Evolutionary conservation across 2,113 vertebrate genomes (phyloP).

Genomic region (Ondatra zibethicus): DNA sequence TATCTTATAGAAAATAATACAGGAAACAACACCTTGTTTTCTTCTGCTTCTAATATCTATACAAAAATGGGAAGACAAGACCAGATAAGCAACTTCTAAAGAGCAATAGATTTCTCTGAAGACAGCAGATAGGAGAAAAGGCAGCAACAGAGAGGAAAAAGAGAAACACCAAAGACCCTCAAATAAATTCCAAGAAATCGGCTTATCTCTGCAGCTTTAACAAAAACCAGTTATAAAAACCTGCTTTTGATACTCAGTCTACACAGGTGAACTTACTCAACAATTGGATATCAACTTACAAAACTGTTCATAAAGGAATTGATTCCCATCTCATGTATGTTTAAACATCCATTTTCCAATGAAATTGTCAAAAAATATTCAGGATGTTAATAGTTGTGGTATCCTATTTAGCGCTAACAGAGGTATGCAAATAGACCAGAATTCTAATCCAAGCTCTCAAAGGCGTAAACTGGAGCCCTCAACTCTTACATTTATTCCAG

Average conservation of each 20-base stretch:
- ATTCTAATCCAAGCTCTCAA: background rate
- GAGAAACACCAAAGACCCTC: background rate
- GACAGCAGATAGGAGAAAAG: background rate
- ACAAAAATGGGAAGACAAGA: background rate
- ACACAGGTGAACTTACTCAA: background rate
- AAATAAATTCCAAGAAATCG: background rate
- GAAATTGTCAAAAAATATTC: background rate
- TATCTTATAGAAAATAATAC: background rate
- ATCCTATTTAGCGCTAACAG: background rate
- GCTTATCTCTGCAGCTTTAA: background rate
- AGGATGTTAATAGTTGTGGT: background rate
- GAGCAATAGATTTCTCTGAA: background rate
- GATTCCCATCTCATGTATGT: background rate
- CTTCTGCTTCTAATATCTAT: background rate
- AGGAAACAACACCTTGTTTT: background rate
- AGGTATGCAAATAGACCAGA: background rate
- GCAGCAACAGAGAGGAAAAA: background rate
- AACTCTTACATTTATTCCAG: background rate
- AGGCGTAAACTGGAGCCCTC: background rate
- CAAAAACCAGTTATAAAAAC: background rate
- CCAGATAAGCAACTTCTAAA: background rate
- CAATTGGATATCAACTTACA: background rate
- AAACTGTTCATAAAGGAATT: conserved; percentile 35
- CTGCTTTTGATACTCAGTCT: background rate
- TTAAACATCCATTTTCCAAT: background rate